Base-by-base conservation (phyloP, 2,888 invertebrate species). In the Andrena hattorfiana region DNA sequence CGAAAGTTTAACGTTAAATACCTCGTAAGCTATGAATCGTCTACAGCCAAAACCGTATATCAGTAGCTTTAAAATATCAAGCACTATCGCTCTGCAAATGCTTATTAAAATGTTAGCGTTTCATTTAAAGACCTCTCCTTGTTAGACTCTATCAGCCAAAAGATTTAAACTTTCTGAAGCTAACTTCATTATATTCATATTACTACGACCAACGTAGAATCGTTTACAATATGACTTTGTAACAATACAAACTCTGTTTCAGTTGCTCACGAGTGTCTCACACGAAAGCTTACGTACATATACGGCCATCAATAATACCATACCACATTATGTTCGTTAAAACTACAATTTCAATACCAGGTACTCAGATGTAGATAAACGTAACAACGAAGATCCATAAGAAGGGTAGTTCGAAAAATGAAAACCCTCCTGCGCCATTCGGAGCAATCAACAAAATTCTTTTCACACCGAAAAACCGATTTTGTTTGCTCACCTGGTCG, bases 281-380 rank as follows among this genome's bases (percentile, higher is more conserved):
- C 20, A 68, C 69, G 73, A 48, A 81, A 81, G 76, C 73, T 71
- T 77, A 67, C 60, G 81, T 80, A 77, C 77, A 71, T 67, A 49
- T 83, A 83, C 80, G 70, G 70, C 73, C 77, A 80, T 83, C 56
- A 71, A 84, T 83, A 73, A 77, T 73, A 73, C 66, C 64, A 49
- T 75, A 74, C 68, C 72, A 68, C 30, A 42, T 23, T 70, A 59
- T 48, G 30, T 60, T 64, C 64, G 66, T 70, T 82, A 32, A 78
- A 84, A 74, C 84, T 84, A 84, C 73, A 60, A 69, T 76, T 83
- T 84, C 42, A 83, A 77, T 77, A 83, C 69, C 76, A 84, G 80
- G 74, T 84, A 84, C 83, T 67, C 63, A 35, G 59, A 83, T 70
- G 28, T 16, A 54, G 54, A 70, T 49, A 66, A 79, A 72, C 42